Evolutionary conservation across 2,888 invertebrate genomes (phyloP).

Genomic region (Drosophila macrospina): DNA sequence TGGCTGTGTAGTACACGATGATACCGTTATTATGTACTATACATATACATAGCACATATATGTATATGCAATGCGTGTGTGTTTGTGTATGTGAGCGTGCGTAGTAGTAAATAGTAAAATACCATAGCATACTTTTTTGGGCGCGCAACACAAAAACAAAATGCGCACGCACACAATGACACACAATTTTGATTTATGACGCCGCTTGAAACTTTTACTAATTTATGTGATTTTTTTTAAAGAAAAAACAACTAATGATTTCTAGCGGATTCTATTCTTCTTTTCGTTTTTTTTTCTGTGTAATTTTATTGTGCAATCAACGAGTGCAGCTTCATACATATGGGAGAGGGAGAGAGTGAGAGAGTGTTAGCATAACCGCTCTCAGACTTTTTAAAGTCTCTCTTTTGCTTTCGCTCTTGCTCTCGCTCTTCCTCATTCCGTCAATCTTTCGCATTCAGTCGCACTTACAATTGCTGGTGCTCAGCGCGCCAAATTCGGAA

Average conservation of each 20-base stretch:
- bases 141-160: conserved; percentile 60
- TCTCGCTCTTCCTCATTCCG: conserved; percentile 16
- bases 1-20: conserved; percentile 63
- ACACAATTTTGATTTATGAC: conserved; percentile 48
- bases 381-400: conserved; percentile 29
- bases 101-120: conserved; percentile 78
- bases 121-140: conserved; percentile 75
- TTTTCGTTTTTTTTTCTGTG: conserved; percentile 36
- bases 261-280: conserved; percentile 11
- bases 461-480: conserved; percentile 52
- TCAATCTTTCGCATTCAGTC: conserved; percentile 22
- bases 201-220: conserved; percentile 49
- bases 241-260: conserved; percentile 40
- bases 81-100: conserved; percentile 61
- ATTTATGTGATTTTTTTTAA: conserved; percentile 49
- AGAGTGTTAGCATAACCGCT: conserved; percentile 23
- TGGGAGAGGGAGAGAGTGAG: conserved; percentile 7
- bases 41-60: conserved; percentile 18
- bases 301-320: conserved; percentile 74
- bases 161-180: conserved; percentile 33
- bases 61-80: conserved; percentile 20
- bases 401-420: conserved; percentile 25
- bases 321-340: conserved; percentile 31
- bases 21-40: conserved; percentile 67
- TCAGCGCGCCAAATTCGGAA: conserved; percentile 76